These are phyloP conservation scores for Notarius lentiginosus DNA, from an alignment of 2,113 vertebrate genomes.

Conservation along the genomic window DNA sequence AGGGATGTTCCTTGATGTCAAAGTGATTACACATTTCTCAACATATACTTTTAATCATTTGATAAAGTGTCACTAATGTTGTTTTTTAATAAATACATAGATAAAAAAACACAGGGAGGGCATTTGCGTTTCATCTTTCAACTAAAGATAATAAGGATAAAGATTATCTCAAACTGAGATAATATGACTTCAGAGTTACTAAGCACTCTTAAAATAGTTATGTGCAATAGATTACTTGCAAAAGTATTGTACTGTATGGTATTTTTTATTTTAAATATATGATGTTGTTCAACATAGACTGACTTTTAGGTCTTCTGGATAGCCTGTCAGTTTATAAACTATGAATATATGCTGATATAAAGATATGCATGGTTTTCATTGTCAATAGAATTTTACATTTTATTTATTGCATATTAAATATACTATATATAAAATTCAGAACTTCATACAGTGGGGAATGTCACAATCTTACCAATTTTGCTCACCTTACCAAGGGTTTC, in stretches of 20 bases:
- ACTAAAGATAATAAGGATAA: background rate
- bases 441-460: background rate
- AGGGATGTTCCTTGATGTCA: background rate
- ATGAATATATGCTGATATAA: background rate
- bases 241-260: background rate
- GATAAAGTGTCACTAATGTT: background rate
- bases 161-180: background rate
- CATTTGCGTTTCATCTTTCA: background rate
- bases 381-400: background rate
- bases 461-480: background rate
- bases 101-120: background rate
- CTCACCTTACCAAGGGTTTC: background rate
- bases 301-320: background rate
- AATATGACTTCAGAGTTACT: background rate
- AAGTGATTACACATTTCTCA: background rate
- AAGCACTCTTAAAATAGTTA: background rate
- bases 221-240: background rate
- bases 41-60: background rate
- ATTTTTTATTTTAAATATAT: background rate
- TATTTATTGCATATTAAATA: background rate
- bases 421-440: background rate
- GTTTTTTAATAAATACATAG: background rate
- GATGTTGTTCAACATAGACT: background rate
- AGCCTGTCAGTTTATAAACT: background rate
- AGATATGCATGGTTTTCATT: too few species aligned